Percentiles rank a stretch among this genome's conserved stretches.
These are phyloP conservation scores for Pampus argenteus DNA, from an alignment of 2,797 vertebrate genomes.

Conservation along the genomic window DNA sequence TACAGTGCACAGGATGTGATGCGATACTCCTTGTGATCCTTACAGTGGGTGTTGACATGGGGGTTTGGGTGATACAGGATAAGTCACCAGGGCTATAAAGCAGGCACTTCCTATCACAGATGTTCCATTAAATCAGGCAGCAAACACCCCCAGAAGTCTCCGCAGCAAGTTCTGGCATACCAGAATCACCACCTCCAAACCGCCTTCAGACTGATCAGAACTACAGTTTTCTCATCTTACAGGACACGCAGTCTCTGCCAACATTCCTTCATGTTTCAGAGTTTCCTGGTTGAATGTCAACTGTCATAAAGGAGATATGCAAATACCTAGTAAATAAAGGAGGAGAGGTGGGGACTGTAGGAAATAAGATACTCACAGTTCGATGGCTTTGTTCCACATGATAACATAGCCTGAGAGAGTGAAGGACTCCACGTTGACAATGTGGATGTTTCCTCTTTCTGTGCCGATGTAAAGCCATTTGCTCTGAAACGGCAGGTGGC, in stretches of 20 bases:
- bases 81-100: slow-evolving; percentile 44
- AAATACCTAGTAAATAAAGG: not conserved
- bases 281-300: slow-evolving; percentile 51
- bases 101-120: slow-evolving; percentile 59
- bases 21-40: slow-evolving; percentile 26
- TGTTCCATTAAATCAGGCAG: slow-evolving; percentile 52
- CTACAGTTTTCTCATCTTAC: slow-evolving; percentile 35
- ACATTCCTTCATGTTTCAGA: slow-evolving; percentile 42
- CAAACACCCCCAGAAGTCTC: slow-evolving; percentile 62
- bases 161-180: slow-evolving; percentile 45
- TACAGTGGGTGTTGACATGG: slow-evolving; percentile 37
- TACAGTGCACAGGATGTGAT: slow-evolving; percentile 17
- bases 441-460: slow-evolving; percentile 98
- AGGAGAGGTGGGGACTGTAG: not conserved
- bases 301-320: slow-evolving; percentile 36
- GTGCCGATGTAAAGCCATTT: slow-evolving; percentile 99
- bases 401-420: slow-evolving; percentile 99
- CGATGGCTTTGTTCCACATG: slow-evolving; percentile 99
- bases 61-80: slow-evolving; percentile 41
- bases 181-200: slow-evolving; percentile 53
- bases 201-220: slow-evolving; percentile 50
- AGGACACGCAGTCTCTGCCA: slow-evolving; percentile 48
- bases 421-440: slow-evolving; percentile 99
- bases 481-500: slow-evolving; percentile 99
- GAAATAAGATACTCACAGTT: slow-evolving; percentile 92